Conservation (phyloP, 1,140 invertebrate species). For the Heliconius hewitsoni region DNA sequence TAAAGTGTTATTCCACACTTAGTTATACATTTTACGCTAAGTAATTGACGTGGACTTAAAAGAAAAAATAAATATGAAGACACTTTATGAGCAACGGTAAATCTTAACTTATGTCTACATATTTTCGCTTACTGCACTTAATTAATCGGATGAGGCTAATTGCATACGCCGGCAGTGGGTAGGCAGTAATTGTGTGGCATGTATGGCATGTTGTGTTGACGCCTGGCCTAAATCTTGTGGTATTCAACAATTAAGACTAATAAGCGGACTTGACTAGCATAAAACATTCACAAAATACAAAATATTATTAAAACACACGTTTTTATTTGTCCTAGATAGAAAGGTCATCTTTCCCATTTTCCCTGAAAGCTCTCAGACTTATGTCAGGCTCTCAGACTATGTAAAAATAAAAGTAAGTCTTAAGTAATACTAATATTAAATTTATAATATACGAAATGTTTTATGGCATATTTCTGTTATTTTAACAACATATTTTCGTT, state of each 20-base stretch:
- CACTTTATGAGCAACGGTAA: not conserved
- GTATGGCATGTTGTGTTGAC: not conserved
- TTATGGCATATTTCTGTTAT: no score
- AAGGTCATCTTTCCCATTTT: not conserved
- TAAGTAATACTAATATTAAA: no score
- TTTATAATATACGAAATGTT: no score
- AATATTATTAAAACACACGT: not conserved
- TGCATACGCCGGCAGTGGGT: not conserved
- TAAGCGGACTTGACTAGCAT: not conserved
- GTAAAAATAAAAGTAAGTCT: no score
- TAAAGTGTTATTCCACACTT: no score
- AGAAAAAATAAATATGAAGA: not conserved
- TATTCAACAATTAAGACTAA: not conserved
- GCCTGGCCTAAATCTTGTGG: slow-evolving; percentile 8
- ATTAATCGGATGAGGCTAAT: slow-evolving; percentile 14
- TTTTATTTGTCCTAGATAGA: not conserved
- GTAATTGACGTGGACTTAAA: not conserved
- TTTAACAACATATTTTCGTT: not conserved
- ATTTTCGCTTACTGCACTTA: not conserved
- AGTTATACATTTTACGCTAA: no score
- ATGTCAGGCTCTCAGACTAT: no score
- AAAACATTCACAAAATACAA: not conserved
- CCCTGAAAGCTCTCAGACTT: no score
- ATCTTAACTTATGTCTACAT: not conserved
- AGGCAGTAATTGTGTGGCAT: not conserved